Evolutionary conservation across 35 echinoderm and acorn worm species (phyloP).

Genomic region (Patiria miniata): DNA sequence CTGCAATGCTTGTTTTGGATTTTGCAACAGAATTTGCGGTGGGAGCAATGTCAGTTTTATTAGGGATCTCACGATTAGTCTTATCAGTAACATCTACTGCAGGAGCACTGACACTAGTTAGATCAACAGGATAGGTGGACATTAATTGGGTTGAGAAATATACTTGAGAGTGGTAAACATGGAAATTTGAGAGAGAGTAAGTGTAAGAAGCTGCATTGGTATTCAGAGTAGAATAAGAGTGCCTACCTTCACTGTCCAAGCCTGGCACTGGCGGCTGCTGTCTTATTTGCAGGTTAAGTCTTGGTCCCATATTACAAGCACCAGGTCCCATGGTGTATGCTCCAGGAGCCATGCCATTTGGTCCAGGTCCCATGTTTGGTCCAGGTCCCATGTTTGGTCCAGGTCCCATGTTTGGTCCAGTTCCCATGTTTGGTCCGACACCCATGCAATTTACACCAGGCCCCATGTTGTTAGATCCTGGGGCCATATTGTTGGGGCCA

Average conservation of each 20-base stretch:
- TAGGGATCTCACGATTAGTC: neutral
- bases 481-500: neutral
- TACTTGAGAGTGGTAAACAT: neutral
- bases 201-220: neutral
- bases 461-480: constrained; percentile 5
- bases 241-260: constrained; percentile 2
- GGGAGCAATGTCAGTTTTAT: too few species aligned
- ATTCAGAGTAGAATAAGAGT: neutral
- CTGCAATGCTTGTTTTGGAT: too few species aligned
- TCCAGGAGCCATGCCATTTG: neutral
- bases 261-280: constrained; percentile 21
- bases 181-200: neutral
- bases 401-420: neutral
- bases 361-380: neutral
- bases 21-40: too few species aligned
- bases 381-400: neutral
- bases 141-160: neutral
- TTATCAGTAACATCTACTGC: neutral
- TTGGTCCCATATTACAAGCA: too few species aligned
- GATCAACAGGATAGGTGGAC: neutral
- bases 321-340: too few species aligned
- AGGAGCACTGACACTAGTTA: neutral
- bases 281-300: neutral
- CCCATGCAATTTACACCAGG: neutral
- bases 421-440: neutral